Conservation (phyloP, 2,888 invertebrate genomes). For the Dicycla oo region DNA sequence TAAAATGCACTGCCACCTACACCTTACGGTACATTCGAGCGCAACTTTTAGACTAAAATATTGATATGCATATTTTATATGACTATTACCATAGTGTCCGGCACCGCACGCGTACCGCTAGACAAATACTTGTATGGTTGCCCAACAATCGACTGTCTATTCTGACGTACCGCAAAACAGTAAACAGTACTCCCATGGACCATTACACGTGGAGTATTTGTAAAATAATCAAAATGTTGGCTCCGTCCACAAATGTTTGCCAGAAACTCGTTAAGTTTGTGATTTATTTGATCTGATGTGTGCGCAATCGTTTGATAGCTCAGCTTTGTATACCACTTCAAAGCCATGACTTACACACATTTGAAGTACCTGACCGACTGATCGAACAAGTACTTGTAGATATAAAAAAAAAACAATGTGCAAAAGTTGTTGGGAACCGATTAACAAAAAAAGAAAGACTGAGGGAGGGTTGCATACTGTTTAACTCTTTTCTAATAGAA, state of each 20-base stretch:
- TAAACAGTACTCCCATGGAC: conserved; percentile 83
- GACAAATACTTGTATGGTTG: conserved; percentile 80
- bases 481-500: conserved; percentile 33
- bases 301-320: conserved; percentile 82
- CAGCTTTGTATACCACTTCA: conserved; percentile 78
- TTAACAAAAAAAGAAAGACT: conserved; percentile 52
- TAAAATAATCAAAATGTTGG: conserved; percentile 84
- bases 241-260: conserved; percentile 83
- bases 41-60: conserved; percentile 77
- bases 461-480: conserved; percentile 21
- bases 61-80: conserved; percentile 83
- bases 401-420: conserved; percentile 51
- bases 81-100: conserved; percentile 76
- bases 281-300: conserved; percentile 85
- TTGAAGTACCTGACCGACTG: conserved; percentile 57
- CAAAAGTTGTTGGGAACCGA: conserved; percentile 50
- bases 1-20: conserved; percentile 62
- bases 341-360: conserved; percentile 68
- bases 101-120: conserved; percentile 78
- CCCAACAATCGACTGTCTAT: conserved; percentile 77
- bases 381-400: conserved; percentile 55
- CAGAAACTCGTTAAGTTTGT: conserved; percentile 84
- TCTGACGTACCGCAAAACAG: conserved; percentile 81
- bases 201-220: conserved; percentile 87
- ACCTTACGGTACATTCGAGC: conserved; percentile 71